A percentile compares a stretch with the other conserved stretches of the same genome.
Evolutionary conservation across 2,888 invertebrate species (phyloP).

Genomic region (Brenthis daphne): DNA sequence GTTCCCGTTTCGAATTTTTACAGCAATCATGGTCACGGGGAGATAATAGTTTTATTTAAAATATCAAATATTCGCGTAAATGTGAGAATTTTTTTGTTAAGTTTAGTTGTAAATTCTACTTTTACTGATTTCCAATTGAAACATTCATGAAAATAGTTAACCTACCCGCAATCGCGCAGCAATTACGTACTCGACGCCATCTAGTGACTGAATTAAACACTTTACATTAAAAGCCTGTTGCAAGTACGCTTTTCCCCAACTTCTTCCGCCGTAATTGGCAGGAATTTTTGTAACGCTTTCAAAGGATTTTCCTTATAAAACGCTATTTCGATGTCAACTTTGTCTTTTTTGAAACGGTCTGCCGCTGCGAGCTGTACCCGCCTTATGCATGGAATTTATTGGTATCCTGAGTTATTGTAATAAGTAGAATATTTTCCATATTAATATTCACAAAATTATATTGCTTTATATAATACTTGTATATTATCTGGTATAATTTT

Average conservation of each 20-base stretch:
- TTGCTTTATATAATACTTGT: too few relatives aligned
- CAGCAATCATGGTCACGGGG: too few relatives aligned
- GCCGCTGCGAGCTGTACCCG: slow-evolving; percentile 2
- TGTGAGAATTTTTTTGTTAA: too few relatives aligned
- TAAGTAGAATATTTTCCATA: neutral
- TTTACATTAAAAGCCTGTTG: slow-evolving; percentile 25
- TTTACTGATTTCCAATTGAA: too few relatives aligned
- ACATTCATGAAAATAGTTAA: slow-evolving; percentile 15
- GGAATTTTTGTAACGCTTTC: slow-evolving; percentile 25
- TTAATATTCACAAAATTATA: too few relatives aligned
- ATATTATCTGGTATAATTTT: neutral
- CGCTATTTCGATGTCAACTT: slow-evolving; percentile 3
- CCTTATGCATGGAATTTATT: slow-evolving; percentile 1
- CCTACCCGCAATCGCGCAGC: slow-evolving; percentile 22
- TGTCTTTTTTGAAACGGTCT: slow-evolving; percentile 5
- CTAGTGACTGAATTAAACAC: slow-evolving; percentile 34
- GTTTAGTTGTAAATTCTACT: too few relatives aligned
- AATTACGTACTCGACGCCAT: slow-evolving; percentile 32
- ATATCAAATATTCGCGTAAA: too few relatives aligned
- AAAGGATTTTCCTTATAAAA: slow-evolving; percentile 22
- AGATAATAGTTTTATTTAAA: too few relatives aligned
- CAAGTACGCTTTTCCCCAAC: slow-evolving; percentile 26
- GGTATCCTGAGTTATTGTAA: neutral
- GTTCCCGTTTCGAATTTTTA: too few relatives aligned
- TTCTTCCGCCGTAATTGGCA: slow-evolving; percentile 28